Evolutionary conservation across 2,888 invertebrate genomes (phyloP).

Genomic region (Macropis europaea): DNA sequence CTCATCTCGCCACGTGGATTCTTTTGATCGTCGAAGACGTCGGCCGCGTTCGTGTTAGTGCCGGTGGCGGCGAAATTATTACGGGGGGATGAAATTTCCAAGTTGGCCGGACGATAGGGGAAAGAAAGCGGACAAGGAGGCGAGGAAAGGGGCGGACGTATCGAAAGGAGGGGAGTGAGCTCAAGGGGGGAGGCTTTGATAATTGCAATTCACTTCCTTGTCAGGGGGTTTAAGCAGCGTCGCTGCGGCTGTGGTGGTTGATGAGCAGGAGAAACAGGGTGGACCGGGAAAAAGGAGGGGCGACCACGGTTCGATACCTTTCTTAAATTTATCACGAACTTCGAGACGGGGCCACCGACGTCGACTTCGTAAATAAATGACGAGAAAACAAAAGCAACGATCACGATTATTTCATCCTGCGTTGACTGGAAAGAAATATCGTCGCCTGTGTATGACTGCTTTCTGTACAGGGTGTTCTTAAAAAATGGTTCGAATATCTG

Average conservation of each 20-base stretch:
- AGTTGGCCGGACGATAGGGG: slow-evolving; percentile 66
- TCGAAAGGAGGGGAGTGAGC: slow-evolving; percentile 17
- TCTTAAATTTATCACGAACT: slow-evolving; percentile 61
- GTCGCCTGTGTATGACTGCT: neutral
- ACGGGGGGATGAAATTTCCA: slow-evolving; percentile 77
- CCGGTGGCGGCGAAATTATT: slow-evolving; percentile 67
- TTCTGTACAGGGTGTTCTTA: no score
- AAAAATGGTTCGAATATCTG: no score
- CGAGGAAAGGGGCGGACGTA: slow-evolving; percentile 50
- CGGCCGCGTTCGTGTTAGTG: slow-evolving; percentile 46
- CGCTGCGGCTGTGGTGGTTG: slow-evolving; percentile 63
- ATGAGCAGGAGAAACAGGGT: slow-evolving; percentile 62
- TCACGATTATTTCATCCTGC: slow-evolving; percentile 45
- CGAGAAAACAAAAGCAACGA: slow-evolving; percentile 47
- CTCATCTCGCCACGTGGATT: slow-evolving; percentile 55
- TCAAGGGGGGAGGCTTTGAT: slow-evolving; percentile 73
- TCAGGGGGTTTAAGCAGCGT: slow-evolving; percentile 67
- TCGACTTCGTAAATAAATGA: slow-evolving; percentile 58
- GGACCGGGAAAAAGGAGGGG: slow-evolving; percentile 54
- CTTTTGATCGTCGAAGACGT: slow-evolving; percentile 67
- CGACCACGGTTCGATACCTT: slow-evolving; percentile 65
- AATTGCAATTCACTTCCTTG: slow-evolving; percentile 78
- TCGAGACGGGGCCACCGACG: slow-evolving; percentile 18
- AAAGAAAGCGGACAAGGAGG: slow-evolving; percentile 57
- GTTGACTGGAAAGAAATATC: neutral